phyloP scores from a whole-genome alignment of 2,113 vertebrate genomes.

The Salvelinus namaycush region DNA sequence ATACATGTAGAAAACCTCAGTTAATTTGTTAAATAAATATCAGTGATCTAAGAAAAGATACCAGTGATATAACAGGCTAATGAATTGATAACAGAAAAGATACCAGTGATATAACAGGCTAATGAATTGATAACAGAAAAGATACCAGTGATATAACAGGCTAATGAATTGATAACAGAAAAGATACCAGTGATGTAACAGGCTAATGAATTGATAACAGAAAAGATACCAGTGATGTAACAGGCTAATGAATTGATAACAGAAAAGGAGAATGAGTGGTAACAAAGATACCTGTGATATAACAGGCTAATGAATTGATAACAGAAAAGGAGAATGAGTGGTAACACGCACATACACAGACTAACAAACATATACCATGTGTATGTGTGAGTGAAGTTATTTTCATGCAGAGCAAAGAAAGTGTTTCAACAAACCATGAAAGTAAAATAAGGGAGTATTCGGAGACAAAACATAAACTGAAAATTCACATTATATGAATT shows the following conservation, averaged over 20 bases:
- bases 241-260: constrained; percentile 8
- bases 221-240: background rate
- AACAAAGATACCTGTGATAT: no score
- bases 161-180: background rate
- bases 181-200: background rate
- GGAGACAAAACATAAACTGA: background rate
- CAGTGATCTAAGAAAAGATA: no score
- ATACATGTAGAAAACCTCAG: background rate
- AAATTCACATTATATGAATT: background rate
- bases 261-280: no score
- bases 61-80: constrained; percentile 20
- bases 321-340: no score
- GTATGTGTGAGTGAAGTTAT: constrained; percentile 87
- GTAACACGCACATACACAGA: background rate
- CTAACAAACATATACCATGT: constrained; percentile 42
- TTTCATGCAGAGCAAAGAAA: constrained; percentile 83
- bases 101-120: constrained; percentile 3
- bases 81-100: background rate
- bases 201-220: constrained; percentile 5
- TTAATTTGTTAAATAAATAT: no score
- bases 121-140: background rate
- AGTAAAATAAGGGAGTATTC: constrained; percentile 2
- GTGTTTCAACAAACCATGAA: constrained; percentile 45
- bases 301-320: no score
- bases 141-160: constrained; percentile 1